These are phyloP conservation scores for Achroia grisella DNA, from an alignment of 1,140 invertebrate species.

Conservation along the genomic window DNA sequence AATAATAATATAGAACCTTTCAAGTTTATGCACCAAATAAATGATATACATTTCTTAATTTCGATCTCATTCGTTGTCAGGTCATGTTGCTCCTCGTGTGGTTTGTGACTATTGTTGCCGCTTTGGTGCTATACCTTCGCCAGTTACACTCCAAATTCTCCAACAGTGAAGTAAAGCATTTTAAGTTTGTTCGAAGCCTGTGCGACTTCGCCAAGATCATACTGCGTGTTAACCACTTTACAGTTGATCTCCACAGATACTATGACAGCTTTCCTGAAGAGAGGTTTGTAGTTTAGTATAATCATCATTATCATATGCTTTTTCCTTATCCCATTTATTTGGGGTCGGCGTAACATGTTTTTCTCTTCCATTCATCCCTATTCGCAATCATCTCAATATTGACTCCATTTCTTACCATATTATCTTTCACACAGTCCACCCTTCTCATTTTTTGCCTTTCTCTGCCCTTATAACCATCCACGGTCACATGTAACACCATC, in stretches of 20 bases:
- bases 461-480: too few relatives aligned
- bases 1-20: neutral
- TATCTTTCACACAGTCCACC: too few relatives aligned
- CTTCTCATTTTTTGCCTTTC: too few relatives aligned
- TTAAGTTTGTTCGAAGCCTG: slow-evolving; percentile 15
- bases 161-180: slow-evolving; percentile 5
- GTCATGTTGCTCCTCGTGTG: slow-evolving; percentile 13
- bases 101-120: neutral
- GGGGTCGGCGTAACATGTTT: too few relatives aligned
- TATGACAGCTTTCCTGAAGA: slow-evolving; percentile 28
- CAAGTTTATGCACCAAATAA: neutral
- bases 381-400: too few relatives aligned
- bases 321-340: neutral
- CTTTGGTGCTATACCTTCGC: neutral
- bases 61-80: slow-evolving; percentile 12
- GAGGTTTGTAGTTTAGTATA: slow-evolving; percentile 17
- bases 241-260: slow-evolving; percentile 10
- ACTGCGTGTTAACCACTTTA: slow-evolving; percentile 17
- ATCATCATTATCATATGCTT: neutral
- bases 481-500: too few relatives aligned
- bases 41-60: too few relatives aligned
- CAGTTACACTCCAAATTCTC: slow-evolving; percentile 8
- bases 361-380: too few relatives aligned
- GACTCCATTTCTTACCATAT: too few relatives aligned
- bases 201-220: slow-evolving; percentile 25